Conservation (phyloP, 2,113 vertebrate species). For the Hippotragus niger region DNA sequence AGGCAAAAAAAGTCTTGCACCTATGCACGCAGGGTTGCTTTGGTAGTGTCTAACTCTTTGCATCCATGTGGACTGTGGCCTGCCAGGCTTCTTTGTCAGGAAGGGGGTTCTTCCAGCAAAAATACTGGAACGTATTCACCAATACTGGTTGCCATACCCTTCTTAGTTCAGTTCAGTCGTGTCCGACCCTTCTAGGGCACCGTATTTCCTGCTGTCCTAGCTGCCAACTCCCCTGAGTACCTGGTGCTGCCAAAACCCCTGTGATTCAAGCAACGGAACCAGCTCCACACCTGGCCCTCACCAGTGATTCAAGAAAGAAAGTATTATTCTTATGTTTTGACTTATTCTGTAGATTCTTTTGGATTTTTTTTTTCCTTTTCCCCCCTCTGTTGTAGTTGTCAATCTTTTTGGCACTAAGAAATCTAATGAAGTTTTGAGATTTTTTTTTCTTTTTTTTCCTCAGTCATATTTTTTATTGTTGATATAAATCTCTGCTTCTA, state of each 20-base stretch:
- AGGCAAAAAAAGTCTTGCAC: neutral
- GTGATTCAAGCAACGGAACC: neutral
- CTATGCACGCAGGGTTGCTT: accelerated
- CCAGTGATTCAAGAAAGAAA: neutral
- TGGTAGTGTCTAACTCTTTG: neutral
- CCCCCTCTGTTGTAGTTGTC: neutral
- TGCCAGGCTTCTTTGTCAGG: neutral
- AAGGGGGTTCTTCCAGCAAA: neutral
- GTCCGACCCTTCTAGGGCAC: neutral
- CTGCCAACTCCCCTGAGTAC: neutral
- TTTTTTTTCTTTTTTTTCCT: neutral
- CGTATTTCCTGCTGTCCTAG: neutral
- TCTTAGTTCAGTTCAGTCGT: too few relatives aligned
- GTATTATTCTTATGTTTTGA: neutral
- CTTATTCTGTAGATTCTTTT: neutral
- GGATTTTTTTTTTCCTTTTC: neutral
- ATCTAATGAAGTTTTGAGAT: neutral
- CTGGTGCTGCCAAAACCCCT: neutral
- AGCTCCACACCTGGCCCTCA: neutral
- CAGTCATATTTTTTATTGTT: neutral
- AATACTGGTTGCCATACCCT: neutral
- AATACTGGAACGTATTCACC: accelerated
- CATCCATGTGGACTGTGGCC: neutral
- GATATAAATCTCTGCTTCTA: neutral
- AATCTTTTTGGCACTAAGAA: neutral